Percentiles rank a stretch among this genome's conserved stretches.
Evolutionary conservation across 92 coral and sea anemone species (phyloP).

Genomic region (Porites rus): DNA sequence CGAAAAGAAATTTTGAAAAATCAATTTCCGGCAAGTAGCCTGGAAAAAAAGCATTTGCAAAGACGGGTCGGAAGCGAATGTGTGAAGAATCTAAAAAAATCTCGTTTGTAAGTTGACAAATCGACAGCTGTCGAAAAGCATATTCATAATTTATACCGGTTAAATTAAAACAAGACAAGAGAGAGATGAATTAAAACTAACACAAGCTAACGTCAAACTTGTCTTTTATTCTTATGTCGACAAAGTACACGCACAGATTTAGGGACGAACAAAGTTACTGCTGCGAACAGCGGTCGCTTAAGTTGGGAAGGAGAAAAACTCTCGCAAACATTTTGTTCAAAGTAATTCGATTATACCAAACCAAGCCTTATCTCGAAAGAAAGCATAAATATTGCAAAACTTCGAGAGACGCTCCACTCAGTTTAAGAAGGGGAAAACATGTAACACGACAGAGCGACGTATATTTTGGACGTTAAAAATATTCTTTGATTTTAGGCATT

Average conservation of each 20-base stretch:
- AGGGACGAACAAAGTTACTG: neutral
- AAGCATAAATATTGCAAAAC: conserved; percentile 88
- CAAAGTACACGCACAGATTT: neutral
- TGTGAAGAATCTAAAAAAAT: conserved; percentile 16
- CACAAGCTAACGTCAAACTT: conserved; percentile 4
- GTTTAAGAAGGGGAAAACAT: conserved; percentile 30
- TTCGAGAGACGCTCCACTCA: conserved; percentile 54
- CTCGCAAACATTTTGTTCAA: neutral
- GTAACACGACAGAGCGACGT: neutral
- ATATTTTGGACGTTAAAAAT: neutral
- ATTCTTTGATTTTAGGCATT: neutral
- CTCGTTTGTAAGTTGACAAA: conserved; percentile 33
- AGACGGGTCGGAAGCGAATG: conserved; percentile 15
- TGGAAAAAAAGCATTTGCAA: neutral
- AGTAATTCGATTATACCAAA: conserved; percentile 42
- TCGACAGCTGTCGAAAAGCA: conserved; percentile 37
- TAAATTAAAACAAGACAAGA: conserved; percentile 49
- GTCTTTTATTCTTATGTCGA: neutral
- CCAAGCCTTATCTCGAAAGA: conserved; percentile 52
- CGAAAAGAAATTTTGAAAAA: neutral
- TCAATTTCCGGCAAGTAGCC: neutral
- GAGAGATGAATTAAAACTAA: conserved; percentile 35
- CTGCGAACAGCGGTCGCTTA: neutral
- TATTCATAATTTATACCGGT: conserved; percentile 46
- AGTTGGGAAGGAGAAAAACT: neutral